These are phyloP conservation scores for Vultur gryphus DNA, from an alignment of 2,797 vertebrate species.

Conservation along the genomic window DNA sequence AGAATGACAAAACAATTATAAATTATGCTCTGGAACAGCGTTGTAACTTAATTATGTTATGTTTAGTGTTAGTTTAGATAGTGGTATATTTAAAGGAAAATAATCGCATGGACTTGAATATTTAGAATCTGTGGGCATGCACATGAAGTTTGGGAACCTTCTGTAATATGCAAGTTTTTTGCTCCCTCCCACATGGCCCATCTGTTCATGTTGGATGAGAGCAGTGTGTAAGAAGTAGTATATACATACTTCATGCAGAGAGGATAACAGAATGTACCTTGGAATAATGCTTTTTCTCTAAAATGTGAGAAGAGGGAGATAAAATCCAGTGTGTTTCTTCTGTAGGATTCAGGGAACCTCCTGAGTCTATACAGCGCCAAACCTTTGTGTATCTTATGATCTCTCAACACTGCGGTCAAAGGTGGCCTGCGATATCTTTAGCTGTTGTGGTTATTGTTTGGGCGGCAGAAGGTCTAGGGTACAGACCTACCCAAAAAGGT, in stretches of 20 bases:
- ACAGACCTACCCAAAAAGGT: neutral
- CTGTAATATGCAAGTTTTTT: neutral
- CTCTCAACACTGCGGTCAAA: fast-evolving
- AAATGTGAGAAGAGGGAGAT: neutral
- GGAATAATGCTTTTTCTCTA: neutral
- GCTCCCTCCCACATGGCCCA: constrained; percentile 33
- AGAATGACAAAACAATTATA: neutral
- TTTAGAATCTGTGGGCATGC: constrained; percentile 20
- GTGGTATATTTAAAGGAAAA: neutral
- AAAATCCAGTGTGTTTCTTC: neutral
- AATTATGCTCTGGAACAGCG: neutral
- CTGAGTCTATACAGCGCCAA: fast-evolving
- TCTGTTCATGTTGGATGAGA: constrained; percentile 7
- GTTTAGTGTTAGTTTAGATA: neutral
- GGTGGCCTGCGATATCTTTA: fast-evolving
- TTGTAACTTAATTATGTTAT: neutral
- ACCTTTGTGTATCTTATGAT: fast-evolving
- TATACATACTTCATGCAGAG: neutral
- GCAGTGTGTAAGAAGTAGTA: neutral
- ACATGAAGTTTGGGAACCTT: constrained; percentile 41
- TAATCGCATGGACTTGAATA: neutral
- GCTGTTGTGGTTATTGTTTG: neutral
- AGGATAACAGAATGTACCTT: neutral
- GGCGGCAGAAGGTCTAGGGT: neutral
- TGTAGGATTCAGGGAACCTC: neutral